These are phyloP conservation scores for Nematolebias whitei DNA, from an alignment of 2,113 vertebrate species.

Conservation along the genomic window DNA sequence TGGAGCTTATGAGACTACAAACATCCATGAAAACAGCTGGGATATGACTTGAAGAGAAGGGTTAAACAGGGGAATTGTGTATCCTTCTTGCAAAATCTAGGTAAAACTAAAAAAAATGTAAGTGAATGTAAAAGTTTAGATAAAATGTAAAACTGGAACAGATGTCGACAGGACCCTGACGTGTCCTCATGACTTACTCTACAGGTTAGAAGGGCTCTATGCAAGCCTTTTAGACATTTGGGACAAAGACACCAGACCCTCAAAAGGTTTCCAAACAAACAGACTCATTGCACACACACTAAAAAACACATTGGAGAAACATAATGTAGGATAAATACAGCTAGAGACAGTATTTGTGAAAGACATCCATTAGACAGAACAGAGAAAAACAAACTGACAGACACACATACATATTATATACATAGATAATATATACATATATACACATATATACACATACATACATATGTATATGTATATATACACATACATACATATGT, in stretches of 20 bases:
- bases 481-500: no score
- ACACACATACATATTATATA: no score
- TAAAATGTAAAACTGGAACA: conserved; percentile 24
- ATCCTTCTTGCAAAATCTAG: neutral
- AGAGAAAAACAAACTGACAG: no score
- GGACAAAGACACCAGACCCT: conserved; percentile 30
- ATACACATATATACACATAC: no score
- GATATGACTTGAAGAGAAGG: neutral
- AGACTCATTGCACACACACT: conserved; percentile 17
- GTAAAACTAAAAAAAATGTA: conserved; percentile 1
- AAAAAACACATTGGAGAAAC: conserved; percentile 3
- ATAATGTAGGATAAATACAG: conserved; percentile 15
- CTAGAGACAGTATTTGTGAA: neutral
- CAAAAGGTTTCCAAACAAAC: conserved; percentile 36
- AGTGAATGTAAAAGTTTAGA: conserved; percentile 3
- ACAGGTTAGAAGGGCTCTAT: neutral
- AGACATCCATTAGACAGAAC: neutral
- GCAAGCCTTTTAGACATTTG: conserved; percentile 39
- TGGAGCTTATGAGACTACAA: conserved; percentile 2
- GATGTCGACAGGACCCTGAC: conserved; percentile 1
- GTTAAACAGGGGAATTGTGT: neutral
- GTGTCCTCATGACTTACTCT: neutral
- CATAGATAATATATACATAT: no score
- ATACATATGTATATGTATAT: no score
- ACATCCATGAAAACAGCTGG: neutral